A percentile compares a stretch with the other conserved stretches of the same genome.
These are phyloP conservation scores for Pantherophis alleghaniensis DNA, from an alignment of 2,797 vertebrate species.

Conservation along the genomic window DNA sequence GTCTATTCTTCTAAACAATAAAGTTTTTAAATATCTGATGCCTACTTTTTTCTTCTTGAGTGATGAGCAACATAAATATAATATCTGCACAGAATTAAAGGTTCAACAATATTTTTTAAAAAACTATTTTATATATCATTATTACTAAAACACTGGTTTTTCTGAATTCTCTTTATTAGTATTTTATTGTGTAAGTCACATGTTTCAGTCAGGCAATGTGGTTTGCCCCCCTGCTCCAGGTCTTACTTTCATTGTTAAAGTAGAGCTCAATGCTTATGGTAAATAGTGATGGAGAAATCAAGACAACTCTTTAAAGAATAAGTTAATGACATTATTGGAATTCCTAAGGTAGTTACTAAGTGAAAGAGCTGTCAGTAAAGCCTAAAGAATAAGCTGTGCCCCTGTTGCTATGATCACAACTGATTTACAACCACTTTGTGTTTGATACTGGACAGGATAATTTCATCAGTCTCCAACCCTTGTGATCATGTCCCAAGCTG, in stretches of 20 bases:
- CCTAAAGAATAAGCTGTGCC: constrained; percentile 82
- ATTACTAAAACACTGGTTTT: constrained; percentile 36
- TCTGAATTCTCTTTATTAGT: constrained; percentile 30
- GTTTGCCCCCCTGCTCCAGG: not conserved
- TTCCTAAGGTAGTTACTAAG: constrained; percentile 70
- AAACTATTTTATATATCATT: constrained; percentile 65
- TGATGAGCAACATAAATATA: not conserved
- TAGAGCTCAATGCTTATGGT: constrained; percentile 49
- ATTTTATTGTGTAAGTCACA: constrained; percentile 57
- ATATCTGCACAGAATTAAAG: constrained; percentile 47
- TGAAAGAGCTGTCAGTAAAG: constrained; percentile 71
- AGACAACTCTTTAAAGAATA: constrained; percentile 65
- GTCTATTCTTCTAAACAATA: constrained; percentile 60
- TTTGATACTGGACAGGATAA: constrained; percentile 95
- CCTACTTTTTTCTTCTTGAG: constrained; percentile 54
- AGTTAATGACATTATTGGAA: constrained; percentile 83
- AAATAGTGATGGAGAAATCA: constrained; percentile 38
- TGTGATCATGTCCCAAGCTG: constrained; percentile 89
- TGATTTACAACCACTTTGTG: constrained; percentile 92
- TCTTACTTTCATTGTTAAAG: constrained; percentile 54
- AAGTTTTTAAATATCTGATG: constrained; percentile 49
- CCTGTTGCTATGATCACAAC: constrained; percentile 75
- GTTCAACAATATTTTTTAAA: constrained; percentile 68
- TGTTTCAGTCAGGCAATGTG: constrained; percentile 49
- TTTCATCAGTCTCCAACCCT: constrained; percentile 86